Evolutionary conservation across 2,113 vertebrate species (phyloP), one percentile per base, ranked within the genome.

Genomic region (Indicator indicator): DNA sequence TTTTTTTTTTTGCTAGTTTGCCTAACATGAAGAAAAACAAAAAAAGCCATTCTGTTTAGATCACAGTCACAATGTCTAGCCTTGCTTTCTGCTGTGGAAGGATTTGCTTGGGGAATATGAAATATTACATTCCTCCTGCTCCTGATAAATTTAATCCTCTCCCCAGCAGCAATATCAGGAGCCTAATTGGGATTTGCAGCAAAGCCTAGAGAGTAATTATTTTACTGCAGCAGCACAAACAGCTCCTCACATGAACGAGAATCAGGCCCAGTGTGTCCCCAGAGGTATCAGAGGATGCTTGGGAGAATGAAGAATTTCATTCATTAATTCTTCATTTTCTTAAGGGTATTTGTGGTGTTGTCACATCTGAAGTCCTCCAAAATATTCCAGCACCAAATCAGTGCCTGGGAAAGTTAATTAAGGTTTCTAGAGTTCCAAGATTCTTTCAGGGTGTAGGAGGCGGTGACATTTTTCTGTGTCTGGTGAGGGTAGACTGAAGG

Each of bases 131-230:
- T 72, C 52, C 55, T 78, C 64, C 64, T 65, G 44, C 40, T 58
- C 76, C 62, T 75, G 83, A 93, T 90, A 86, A 93, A 94, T 94
- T 69, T 92, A 94, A 95, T 95, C 74, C 64, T 95, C 30, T 93
- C 44, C 42, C 38, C 24, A 74, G 70, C 36, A 88, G 83, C 81
- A 94, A 50, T 27, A 72, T 89, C 79, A 87, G 86, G 52, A 86
- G 8, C 44, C 48, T 82, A 62, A 92, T 93, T 84, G 90, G 78
- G 42, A 90, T 92, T 94, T 94, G 75, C 40, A 65, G 33, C 58
- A 76, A 84, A 82, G 59, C 27, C 63, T 33, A 62, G 55, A 65
- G 54, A 83, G 64, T 36, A 72, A 38, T 64, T 86, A 27, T 64
- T 81, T 38, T 70, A 64, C 48, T 80, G 30, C 54, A 69, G 38